A percentile compares a stretch with the other conserved stretches of the same genome.
Conservation (phyloP, 2,888 invertebrate genomes). For the Macrosoma leucophasiata region DNA sequence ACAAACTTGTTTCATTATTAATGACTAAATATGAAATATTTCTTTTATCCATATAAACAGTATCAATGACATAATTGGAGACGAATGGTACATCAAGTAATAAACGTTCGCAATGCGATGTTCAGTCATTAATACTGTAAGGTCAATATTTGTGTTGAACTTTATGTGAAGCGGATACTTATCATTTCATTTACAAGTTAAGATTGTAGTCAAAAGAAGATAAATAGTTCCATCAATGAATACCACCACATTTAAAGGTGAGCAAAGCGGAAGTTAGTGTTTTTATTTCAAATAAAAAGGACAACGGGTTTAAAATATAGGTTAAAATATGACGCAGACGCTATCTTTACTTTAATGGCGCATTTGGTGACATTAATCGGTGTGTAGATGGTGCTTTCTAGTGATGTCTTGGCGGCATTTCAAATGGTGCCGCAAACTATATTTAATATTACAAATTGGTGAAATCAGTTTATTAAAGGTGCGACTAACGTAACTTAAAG, state of each 20-base stretch:
- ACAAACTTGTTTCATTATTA: no score
- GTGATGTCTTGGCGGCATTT: conserved; percentile 57
- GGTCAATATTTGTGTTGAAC: no score
- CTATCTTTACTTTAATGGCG: conserved; percentile 52
- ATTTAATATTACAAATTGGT: conserved; percentile 45
- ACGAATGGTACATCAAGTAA: no score
- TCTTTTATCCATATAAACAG: no score
- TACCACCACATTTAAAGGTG: conserved; percentile 30
- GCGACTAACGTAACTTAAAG: conserved; percentile 24
- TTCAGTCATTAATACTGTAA: no score
- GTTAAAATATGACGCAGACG: conserved; percentile 42
- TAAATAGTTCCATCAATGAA: conserved; percentile 27
- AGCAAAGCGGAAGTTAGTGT: conserved; percentile 29
- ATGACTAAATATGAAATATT: no score
- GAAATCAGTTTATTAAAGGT: conserved; percentile 31
- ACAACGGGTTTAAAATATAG: conserved; percentile 38
- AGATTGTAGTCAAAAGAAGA: no score
- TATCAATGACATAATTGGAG: no score
- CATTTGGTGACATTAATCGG: conserved; percentile 54
- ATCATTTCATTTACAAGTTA: no score
- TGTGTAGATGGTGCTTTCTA: conserved; percentile 46
- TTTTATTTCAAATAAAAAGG: conserved; percentile 35
- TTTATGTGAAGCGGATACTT: no score
- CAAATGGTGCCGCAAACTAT: conserved; percentile 50
- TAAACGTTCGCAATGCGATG: no score